phyloP scores from a whole-genome alignment of 1,140 invertebrate species.

The Cyclina sinensis region DNA sequence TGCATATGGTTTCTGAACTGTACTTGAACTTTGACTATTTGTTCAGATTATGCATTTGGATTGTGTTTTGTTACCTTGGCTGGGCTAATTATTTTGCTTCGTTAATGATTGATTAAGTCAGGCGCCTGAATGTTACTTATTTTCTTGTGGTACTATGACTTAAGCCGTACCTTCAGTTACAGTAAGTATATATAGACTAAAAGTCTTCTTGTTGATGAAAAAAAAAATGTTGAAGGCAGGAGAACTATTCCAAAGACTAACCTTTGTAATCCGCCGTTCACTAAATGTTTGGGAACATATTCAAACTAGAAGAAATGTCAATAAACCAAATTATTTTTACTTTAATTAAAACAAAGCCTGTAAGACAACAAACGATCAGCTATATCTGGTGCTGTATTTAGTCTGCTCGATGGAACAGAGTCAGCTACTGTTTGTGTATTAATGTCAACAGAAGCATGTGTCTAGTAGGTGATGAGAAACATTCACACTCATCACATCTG shows the following conservation, averaged over 20 bases:
- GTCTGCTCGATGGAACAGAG: not conserved
- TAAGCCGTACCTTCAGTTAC: too few species aligned
- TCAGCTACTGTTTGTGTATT: not conserved
- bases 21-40: not conserved
- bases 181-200: too few species aligned
- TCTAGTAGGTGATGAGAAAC: not conserved
- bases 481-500: not conserved
- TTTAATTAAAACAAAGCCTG: not conserved
- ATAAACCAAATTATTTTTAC: too few species aligned
- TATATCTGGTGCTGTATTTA: slow-evolving; percentile 21
- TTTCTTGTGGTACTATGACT: too few species aligned
- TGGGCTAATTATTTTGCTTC: not conserved
- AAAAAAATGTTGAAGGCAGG: too few species aligned
- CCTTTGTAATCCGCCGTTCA: too few species aligned
- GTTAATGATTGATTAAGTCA: not conserved
- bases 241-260: too few species aligned
- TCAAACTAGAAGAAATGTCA: too few species aligned
- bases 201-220: too few species aligned
- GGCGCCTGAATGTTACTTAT: too few species aligned
- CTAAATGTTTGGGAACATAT: too few species aligned
- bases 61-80: not conserved
- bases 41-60: not conserved
- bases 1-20: slow-evolving; percentile 7
- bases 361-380: slow-evolving; percentile 7
- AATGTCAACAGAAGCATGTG: slow-evolving; percentile 38